Evolutionary conservation across 2,888 invertebrate species (phyloP), one percentile per base, ranked within the genome.

Genomic region (Andrena bucephala): DNA sequence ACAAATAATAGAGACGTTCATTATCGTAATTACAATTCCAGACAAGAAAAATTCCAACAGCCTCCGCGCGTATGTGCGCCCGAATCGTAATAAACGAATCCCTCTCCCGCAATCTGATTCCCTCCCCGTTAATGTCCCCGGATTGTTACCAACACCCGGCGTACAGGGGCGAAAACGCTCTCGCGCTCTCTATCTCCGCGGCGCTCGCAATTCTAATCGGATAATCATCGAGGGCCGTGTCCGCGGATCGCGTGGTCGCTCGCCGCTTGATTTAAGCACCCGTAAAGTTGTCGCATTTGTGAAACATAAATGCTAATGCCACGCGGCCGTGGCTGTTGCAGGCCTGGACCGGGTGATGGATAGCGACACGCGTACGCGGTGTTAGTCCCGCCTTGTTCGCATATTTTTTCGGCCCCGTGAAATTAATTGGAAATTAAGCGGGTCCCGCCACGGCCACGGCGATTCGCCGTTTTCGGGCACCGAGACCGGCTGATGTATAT

Each of bases 361-460:
- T 90, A 85, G 90, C 85, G 86, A 89, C 90, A 88, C 86, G 87
- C 86, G 80, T 78, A 73, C 82, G 78, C 85, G 84, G 80, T 83
- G 89, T 88, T 88, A 86, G 90, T 91, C 89, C 83, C 89, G 83
- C 85, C 91, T 90, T 89, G 90, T 92, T 90, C 90, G 76, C 87
- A 90, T 90, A 83, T 89, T 89, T 90, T 87, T 83, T 79, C 69
- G 76, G 75, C 63, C 77, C 78, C 57, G 77, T 76, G 76, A 89
- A 90, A 92, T 92, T 91, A 92, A 92, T 92, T 91, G 91, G 89
- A 91, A 92, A 92, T 92, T 89, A 90, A 89, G 86, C 84, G 79
- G 75, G 71, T 27, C 67, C 67, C 79, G 74, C 81, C 74, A 52
- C 62, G 80, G 71, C 73, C 76, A 54, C 77, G 76, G 62, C 73